Evolutionary conservation across 2,888 invertebrate species (phyloP).

Genomic region (Drosophila meridionalis): DNA sequence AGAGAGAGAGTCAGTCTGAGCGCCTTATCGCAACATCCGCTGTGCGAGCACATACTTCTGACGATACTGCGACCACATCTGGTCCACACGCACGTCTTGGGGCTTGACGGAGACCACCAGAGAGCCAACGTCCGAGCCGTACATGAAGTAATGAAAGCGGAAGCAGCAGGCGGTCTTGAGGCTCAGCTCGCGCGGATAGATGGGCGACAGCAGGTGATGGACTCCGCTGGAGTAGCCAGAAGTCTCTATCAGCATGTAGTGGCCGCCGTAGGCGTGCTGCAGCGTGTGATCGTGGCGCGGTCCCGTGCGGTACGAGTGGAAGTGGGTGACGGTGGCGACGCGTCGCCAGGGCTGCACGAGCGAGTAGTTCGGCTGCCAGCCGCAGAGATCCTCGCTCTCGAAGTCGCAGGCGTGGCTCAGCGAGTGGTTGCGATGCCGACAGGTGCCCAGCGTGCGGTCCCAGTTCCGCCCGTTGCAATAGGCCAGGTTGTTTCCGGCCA

Average conservation of each 20-base stretch:
- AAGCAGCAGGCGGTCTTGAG: constrained; percentile 86
- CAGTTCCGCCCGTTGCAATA: constrained; percentile 90
- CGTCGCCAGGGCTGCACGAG: constrained; percentile 91
- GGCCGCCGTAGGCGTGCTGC: constrained; percentile 87
- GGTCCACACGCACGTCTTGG: constrained; percentile 72
- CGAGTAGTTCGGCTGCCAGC: constrained; percentile 90
- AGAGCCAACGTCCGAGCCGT: constrained; percentile 87
- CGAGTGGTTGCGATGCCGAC: constrained; percentile 81
- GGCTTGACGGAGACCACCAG: constrained; percentile 86
- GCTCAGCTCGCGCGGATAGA: constrained; percentile 87
- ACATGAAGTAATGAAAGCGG: constrained; percentile 92
- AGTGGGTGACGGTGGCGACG: constrained; percentile 85
- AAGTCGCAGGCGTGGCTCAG: constrained; percentile 79
- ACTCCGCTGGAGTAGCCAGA: not conserved
- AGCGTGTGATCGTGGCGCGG: constrained; percentile 92
- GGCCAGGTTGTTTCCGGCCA: constrained; percentile 87
- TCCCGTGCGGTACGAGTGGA: constrained; percentile 86
- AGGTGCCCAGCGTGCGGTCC: constrained; percentile 89
- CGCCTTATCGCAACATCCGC: constrained; percentile 45
- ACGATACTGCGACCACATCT: constrained; percentile 35
- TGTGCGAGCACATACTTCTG: constrained; percentile 28
- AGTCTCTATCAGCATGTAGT: constrained; percentile 93
- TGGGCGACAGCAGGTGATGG: constrained; percentile 89
- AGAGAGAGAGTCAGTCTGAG: not conserved
- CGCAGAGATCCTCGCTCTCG: constrained; percentile 88